A percentile compares a stretch with the other conserved stretches of the same genome.
These are phyloP conservation scores for Hylaeus anthracinus DNA, from an alignment of 1,140 invertebrate genomes.

Conservation along the genomic window DNA sequence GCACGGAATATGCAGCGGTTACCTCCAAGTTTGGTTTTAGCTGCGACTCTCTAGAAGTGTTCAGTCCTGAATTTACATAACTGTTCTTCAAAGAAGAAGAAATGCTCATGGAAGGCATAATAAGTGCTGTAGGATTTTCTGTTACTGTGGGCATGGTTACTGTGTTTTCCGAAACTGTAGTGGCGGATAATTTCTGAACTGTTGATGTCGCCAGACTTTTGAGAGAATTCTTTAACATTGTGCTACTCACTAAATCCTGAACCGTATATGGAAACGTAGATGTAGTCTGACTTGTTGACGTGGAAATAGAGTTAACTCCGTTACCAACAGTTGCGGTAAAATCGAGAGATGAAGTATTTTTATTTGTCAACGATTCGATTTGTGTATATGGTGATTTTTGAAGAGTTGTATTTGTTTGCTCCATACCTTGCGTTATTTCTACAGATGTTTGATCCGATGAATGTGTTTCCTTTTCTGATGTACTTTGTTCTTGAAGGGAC, in stretches of 20 bases:
- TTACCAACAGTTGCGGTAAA: slow-evolving; percentile 2
- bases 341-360: slow-evolving; percentile 27
- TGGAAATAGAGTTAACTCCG: slow-evolving; percentile 11
- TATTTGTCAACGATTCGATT: slow-evolving; percentile 8
- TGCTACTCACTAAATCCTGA: slow-evolving; percentile 77
- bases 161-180: slow-evolving; percentile 32
- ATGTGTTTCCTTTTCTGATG: slow-evolving; percentile 32
- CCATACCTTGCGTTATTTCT: slow-evolving; percentile 20
- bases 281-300: slow-evolving; percentile 36
- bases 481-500: slow-evolving; percentile 4
- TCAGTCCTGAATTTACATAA: slow-evolving; percentile 7
- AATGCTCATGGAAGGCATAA: slow-evolving; percentile 66
- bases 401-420: neutral
- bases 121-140: slow-evolving; percentile 42
- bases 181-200: slow-evolving; percentile 36
- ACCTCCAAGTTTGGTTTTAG: slow-evolving; percentile 55
- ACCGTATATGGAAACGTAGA: slow-evolving; percentile 71
- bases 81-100: slow-evolving; percentile 64
- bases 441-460: neutral
- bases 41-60: slow-evolving; percentile 10
- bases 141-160: slow-evolving; percentile 29
- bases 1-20: slow-evolving; percentile 65
- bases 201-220: slow-evolving; percentile 18
- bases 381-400: slow-evolving; percentile 25
- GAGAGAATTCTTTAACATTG: slow-evolving; percentile 28